Evolutionary conservation across 2,888 invertebrate genomes (phyloP).

Genomic region (Amblyjoppa fuscipennis): DNA sequence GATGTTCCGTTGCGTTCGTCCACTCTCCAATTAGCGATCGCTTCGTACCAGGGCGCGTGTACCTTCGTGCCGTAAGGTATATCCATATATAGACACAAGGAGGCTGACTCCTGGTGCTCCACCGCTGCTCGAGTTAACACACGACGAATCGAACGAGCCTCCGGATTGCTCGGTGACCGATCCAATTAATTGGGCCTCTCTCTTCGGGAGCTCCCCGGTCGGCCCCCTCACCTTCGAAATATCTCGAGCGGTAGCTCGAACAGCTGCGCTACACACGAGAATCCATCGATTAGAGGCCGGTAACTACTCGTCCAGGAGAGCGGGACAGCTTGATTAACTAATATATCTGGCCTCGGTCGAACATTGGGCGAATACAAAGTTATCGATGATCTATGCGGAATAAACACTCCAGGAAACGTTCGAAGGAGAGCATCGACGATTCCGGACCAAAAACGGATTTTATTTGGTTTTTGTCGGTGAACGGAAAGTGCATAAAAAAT

Average conservation of each 20-base stretch:
- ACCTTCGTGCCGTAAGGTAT: background rate
- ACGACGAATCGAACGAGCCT: constrained; percentile 52
- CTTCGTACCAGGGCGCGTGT: constrained; percentile 22
- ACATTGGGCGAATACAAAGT: background rate
- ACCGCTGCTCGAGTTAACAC: constrained; percentile 31
- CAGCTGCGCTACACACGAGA: constrained; percentile 7
- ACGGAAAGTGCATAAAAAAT: too few relatives aligned
- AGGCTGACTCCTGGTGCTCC: constrained; percentile 27
- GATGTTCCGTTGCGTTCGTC: constrained; percentile 44
- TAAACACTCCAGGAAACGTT: background rate
- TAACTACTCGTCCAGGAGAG: background rate
- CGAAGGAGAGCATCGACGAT: background rate
- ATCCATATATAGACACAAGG: constrained; percentile 26
- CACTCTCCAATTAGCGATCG: constrained; percentile 61
- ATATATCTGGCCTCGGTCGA: too few relatives aligned
- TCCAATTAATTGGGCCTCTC: constrained; percentile 64
- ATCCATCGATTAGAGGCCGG: constrained; percentile 28
- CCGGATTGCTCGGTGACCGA: constrained; percentile 56
- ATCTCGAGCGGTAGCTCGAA: constrained; percentile 40
- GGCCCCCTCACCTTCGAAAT: constrained; percentile 39
- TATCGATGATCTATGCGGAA: background rate
- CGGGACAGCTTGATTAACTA: constrained; percentile 1
- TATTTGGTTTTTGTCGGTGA: too few relatives aligned
- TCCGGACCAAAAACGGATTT: too few relatives aligned
- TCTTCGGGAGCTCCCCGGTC: constrained; percentile 37